phyloP scores from a whole-genome alignment of 2,888 invertebrate genomes.

The Scrobipalpa atriplicella region DNA sequence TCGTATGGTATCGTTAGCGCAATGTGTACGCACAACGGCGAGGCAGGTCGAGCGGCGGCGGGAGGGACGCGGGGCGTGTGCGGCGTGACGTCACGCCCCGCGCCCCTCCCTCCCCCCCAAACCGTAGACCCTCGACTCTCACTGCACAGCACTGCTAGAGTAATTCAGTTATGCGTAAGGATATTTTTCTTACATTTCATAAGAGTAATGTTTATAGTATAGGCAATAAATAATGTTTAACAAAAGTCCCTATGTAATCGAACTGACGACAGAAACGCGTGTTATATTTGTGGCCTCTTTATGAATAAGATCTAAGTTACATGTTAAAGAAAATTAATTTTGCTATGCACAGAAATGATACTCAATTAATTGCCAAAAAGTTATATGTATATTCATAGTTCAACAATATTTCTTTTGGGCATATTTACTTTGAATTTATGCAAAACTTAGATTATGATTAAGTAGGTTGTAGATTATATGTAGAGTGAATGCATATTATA shows the following conservation, averaged over 20 bases:
- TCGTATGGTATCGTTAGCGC: constrained; percentile 69
- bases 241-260: constrained; percentile 83
- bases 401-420: constrained; percentile 83
- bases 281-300: constrained; percentile 83
- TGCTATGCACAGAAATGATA: constrained; percentile 84
- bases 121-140: constrained; percentile 60
- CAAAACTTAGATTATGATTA: constrained; percentile 81
- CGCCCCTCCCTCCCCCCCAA: constrained; percentile 34
- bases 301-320: constrained; percentile 83
- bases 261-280: constrained; percentile 82
- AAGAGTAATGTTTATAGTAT: constrained; percentile 78
- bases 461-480: constrained; percentile 82
- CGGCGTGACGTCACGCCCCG: constrained; percentile 30
- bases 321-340: constrained; percentile 82
- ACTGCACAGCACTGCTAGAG: constrained; percentile 80
- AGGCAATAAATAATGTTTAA: constrained; percentile 80
- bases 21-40: constrained; percentile 79
- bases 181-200: constrained; percentile 81
- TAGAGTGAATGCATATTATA: constrained; percentile 81
- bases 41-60: constrained; percentile 47
- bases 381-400: constrained; percentile 83
- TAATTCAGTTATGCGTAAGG: constrained; percentile 80
- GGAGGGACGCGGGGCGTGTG: constrained; percentile 25
- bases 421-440: constrained; percentile 83
- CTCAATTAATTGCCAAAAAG: constrained; percentile 84